phyloP scores from a whole-genome alignment of 2,888 invertebrate species.

The Stenurella melanura region DNA sequence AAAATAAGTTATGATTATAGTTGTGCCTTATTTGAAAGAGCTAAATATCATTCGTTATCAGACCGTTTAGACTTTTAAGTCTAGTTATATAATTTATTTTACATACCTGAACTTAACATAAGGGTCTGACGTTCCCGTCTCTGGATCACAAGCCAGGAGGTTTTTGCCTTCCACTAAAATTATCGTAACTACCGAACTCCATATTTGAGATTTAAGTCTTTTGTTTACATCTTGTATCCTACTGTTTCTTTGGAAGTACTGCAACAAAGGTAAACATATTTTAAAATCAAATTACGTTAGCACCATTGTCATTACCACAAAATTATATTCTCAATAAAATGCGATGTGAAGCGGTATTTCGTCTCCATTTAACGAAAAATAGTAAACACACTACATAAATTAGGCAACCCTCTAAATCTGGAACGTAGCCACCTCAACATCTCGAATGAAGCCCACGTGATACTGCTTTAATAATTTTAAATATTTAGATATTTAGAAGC shows the following conservation, averaged over 20 bases:
- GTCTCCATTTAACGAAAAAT: too few species aligned
- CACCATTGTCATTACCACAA: too few species aligned
- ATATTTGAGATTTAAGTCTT: slow-evolving; percentile 93
- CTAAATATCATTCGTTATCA: too few species aligned
- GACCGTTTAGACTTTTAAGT: too few species aligned
- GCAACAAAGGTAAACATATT: slow-evolving; percentile 65
- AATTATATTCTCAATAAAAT: too few species aligned
- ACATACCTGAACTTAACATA: slow-evolving; percentile 95
- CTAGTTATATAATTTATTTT: not conserved
- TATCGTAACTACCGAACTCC: slow-evolving; percentile 98
- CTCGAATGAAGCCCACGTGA: too few species aligned
- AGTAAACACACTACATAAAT: too few species aligned
- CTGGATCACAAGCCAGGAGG: slow-evolving; percentile 90
- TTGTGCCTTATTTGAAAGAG: not conserved
- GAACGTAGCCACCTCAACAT: too few species aligned
- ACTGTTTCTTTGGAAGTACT: slow-evolving; percentile 88
- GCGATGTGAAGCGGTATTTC: too few species aligned
- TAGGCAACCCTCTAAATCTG: too few species aligned
- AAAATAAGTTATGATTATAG: slow-evolving; percentile 31
- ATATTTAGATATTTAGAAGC: too few species aligned
- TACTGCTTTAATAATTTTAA: too few species aligned
- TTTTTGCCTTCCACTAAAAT: slow-evolving; percentile 97
- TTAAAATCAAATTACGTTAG: not conserved
- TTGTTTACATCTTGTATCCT: slow-evolving; percentile 87
- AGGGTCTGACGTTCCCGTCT: slow-evolving; percentile 92